These are phyloP conservation scores for Rhorus exstirpatorius DNA, from an alignment of 2,888 invertebrate genomes.

Conservation along the genomic window DNA sequence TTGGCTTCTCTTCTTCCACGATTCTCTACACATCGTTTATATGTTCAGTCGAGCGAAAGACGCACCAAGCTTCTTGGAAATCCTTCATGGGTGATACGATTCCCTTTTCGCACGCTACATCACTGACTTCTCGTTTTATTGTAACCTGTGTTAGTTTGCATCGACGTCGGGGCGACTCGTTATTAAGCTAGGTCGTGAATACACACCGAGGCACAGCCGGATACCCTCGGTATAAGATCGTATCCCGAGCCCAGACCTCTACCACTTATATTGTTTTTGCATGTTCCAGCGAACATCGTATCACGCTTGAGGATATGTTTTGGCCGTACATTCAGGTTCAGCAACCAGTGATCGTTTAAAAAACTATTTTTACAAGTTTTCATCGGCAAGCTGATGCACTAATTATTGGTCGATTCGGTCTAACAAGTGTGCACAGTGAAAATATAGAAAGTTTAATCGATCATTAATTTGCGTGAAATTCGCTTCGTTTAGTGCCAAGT, in stretches of 20 bases:
- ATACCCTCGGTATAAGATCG: background rate
- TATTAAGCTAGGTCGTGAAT: conserved; percentile 23
- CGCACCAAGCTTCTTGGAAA: conserved; percentile 1
- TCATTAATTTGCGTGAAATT: too few relatives aligned
- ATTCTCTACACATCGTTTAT: background rate
- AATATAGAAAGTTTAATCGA: too few relatives aligned
- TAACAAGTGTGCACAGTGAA: too few relatives aligned
- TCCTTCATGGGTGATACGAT: background rate
- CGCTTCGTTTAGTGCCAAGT: too few relatives aligned
- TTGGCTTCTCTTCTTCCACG: background rate
- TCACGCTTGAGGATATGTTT: background rate
- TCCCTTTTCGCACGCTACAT: background rate
- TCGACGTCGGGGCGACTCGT: background rate
- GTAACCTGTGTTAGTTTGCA: conserved; percentile 6
- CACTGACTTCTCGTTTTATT: background rate
- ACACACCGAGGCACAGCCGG: background rate
- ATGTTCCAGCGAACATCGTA: background rate
- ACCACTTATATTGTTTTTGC: background rate
- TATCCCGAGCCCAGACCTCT: background rate
- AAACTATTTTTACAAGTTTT: too few relatives aligned
- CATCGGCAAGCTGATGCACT: too few relatives aligned
- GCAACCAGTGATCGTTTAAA: too few relatives aligned
- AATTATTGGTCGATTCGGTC: too few relatives aligned
- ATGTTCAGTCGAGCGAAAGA: background rate
- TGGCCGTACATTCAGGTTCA: too few relatives aligned